Percentiles rank a stretch among this genome's conserved stretches.
These are phyloP conservation scores for Drosophila pectinifera DNA, from an alignment of 1,140 invertebrate genomes.

Conservation along the genomic window DNA sequence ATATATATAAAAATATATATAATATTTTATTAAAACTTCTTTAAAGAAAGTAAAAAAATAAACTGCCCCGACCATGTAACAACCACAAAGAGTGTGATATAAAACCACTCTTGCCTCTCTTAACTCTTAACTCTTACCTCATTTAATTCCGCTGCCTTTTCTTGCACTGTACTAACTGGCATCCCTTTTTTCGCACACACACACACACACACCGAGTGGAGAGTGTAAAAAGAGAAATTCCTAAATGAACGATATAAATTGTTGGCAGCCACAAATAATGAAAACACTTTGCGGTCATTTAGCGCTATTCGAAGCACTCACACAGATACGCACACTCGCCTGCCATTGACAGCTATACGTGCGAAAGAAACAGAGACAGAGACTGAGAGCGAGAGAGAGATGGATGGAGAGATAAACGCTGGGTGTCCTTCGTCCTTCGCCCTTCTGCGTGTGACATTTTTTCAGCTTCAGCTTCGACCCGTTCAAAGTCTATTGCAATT, in stretches of 20 bases:
- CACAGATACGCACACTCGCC: slow-evolving; percentile 32
- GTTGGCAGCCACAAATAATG: slow-evolving; percentile 83
- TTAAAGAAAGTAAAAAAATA: not conserved
- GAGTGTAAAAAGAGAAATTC: slow-evolving; percentile 75
- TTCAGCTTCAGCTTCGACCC: slow-evolving; percentile 51
- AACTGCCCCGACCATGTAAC: not conserved
- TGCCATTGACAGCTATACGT: slow-evolving; percentile 65
- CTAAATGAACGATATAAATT: slow-evolving; percentile 84
- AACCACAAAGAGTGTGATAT: not conserved
- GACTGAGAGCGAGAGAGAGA: slow-evolving; percentile 5
- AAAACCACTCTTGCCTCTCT: too few relatives aligned
- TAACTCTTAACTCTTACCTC: too few relatives aligned
- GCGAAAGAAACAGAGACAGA: slow-evolving; percentile 6
- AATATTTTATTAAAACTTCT: not conserved
- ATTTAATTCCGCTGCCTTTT: not conserved
- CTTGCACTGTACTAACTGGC: slow-evolving; percentile 30
- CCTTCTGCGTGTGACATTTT: slow-evolving; percentile 73
- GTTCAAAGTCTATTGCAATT: slow-evolving; percentile 80
- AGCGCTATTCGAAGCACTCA: slow-evolving; percentile 75
- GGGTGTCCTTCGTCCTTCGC: slow-evolving; percentile 28
- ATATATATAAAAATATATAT: too few relatives aligned
- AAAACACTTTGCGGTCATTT: slow-evolving; percentile 83
- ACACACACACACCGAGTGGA: slow-evolving; percentile 20
- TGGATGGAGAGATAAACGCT: slow-evolving; percentile 51
- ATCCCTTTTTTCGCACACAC: slow-evolving; percentile 44